Evolutionary conservation across 2,888 invertebrate genomes (phyloP).

Genomic region (Meloe dianella): DNA sequence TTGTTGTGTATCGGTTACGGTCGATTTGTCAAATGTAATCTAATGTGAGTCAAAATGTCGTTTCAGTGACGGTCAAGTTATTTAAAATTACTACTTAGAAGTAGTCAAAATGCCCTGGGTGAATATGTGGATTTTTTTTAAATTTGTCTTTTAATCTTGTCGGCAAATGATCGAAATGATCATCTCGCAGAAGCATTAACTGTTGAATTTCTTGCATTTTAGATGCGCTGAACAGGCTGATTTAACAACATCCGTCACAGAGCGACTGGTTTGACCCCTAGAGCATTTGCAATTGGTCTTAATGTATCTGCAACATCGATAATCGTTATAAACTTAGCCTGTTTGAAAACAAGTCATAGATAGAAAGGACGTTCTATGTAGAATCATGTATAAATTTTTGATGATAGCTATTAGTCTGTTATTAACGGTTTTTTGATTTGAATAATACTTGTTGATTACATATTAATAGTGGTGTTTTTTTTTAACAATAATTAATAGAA

Average conservation of each 20-base stretch:
- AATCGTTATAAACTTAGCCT: constrained; percentile 23
- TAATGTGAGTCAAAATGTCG: constrained; percentile 5
- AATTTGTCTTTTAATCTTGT: background rate
- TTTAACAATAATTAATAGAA: constrained; percentile 13
- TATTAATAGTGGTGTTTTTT: constrained; percentile 7
- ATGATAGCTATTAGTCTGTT: constrained; percentile 24
- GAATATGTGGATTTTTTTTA: background rate
- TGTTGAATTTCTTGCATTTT: constrained; percentile 30
- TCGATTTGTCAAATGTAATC: constrained; percentile 9
- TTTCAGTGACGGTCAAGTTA: background rate
- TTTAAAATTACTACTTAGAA: background rate
- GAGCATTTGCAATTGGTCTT: constrained; percentile 26
- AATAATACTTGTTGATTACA: constrained; percentile 28
- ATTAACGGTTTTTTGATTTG: constrained; percentile 28
- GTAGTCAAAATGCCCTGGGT: background rate
- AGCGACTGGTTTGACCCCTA: constrained; percentile 30
- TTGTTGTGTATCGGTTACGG: background rate
- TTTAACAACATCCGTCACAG: constrained; percentile 30
- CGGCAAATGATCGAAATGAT: constrained; percentile 10
- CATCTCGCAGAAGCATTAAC: constrained; percentile 16
- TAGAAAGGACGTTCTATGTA: constrained; percentile 18
- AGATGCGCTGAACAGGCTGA: constrained; percentile 22
- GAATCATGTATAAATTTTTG: constrained; percentile 27
- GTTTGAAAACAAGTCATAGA: constrained; percentile 16
- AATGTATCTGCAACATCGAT: constrained; percentile 30